Conservation (phyloP, 2,888 invertebrate species). For the Eremobia ochroleuca region DNA sequence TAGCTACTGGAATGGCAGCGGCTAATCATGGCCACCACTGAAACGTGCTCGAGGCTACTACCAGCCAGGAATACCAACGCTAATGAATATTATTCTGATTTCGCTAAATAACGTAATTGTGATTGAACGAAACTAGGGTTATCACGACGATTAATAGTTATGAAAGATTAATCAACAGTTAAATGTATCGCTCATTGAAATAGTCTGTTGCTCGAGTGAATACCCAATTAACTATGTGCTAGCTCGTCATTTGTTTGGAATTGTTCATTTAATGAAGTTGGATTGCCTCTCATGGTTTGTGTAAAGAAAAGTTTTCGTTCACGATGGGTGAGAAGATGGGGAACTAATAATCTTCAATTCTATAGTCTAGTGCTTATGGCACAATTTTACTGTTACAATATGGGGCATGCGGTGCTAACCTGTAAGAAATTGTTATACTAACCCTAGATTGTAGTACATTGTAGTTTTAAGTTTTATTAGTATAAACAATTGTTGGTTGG, state of each 20-base stretch:
- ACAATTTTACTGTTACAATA: too few species aligned
- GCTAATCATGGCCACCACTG: conserved; percentile 57
- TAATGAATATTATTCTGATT: conserved; percentile 62
- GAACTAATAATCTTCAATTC: not conserved
- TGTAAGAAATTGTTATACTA: too few species aligned
- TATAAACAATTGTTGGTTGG: too few species aligned
- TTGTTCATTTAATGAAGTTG: conserved; percentile 63
- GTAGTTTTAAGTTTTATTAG: too few species aligned
- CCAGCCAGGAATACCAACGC: conserved; percentile 48
- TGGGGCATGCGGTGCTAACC: too few species aligned
- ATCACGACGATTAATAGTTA: conserved; percentile 17
- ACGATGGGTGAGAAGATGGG: conserved; percentile 1
- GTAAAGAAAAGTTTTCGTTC: conserved; percentile 39
- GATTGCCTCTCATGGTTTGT: conserved; percentile 51
- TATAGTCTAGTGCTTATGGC: too few species aligned
- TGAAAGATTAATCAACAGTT: conserved; percentile 52
- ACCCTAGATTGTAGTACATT: too few species aligned
- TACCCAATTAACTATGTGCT: conserved; percentile 56
- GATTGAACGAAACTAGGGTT: conserved; percentile 50
- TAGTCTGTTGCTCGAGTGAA: conserved; percentile 40
- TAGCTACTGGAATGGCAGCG: conserved; percentile 50
- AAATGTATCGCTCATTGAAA: conserved; percentile 54
- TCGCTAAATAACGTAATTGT: conserved; percentile 46
- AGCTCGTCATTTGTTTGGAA: conserved; percentile 57
- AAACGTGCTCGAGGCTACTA: conserved; percentile 58